phyloP scores from a whole-genome alignment of 2,888 invertebrate species.

The Didymodactylos carnosus region DNA sequence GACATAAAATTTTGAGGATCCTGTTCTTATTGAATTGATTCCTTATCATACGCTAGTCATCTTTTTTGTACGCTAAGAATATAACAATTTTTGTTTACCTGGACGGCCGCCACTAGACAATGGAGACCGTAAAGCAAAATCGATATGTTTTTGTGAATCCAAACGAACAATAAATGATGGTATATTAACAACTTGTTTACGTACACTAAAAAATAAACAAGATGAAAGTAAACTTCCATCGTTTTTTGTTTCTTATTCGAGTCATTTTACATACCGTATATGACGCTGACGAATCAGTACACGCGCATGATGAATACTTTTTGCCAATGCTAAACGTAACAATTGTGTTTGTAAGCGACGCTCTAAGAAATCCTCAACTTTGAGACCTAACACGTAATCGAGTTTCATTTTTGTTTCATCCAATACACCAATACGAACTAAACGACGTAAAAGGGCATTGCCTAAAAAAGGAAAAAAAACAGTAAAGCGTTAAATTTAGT shows the following conservation, averaged over 20 bases:
- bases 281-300: conserved; percentile 95
- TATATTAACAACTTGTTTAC: conserved; percentile 96
- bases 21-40: no score
- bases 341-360: conserved; percentile 81
- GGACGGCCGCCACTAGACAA: conserved; percentile 71
- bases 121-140: conserved; percentile 73
- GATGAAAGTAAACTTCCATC: no score
- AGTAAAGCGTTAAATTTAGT: no score
- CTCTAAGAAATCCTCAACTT: conserved; percentile 98
- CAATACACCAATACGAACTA: conserved; percentile 90
- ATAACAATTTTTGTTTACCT: no score
- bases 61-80: no score
- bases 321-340: conserved; percentile 93
- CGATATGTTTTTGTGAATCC: conserved; percentile 69
- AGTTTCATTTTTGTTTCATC: conserved; percentile 97
- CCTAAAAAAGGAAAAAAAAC: no score
- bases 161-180: conserved; percentile 87
- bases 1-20: no score
- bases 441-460: conserved; percentile 85
- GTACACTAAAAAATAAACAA: conserved; percentile 48
- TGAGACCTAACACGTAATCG: conserved; percentile 96
- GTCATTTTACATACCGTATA: conserved; percentile 55
- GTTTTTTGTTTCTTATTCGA: no score
- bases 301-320: conserved; percentile 97
- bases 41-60: no score